phyloP scores from a whole-genome alignment of 2,113 vertebrate genomes.

The Callocephalon fimbriatum region DNA sequence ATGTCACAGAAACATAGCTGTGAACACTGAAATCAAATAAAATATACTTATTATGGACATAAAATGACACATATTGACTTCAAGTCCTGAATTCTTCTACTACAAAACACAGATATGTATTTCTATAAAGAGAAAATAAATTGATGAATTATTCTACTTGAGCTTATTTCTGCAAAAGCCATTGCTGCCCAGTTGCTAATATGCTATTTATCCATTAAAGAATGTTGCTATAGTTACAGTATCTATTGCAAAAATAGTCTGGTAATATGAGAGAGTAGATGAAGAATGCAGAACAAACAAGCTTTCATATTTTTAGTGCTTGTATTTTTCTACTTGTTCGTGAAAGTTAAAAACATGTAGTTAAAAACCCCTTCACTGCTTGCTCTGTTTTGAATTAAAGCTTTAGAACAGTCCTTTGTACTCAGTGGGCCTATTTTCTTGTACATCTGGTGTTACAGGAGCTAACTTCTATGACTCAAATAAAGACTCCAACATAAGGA shows the following conservation, averaged over 20 bases:
- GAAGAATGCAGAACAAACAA: conserved; percentile 46
- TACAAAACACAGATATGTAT: not conserved
- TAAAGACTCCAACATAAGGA: not conserved
- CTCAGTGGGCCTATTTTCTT: not conserved
- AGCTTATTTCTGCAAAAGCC: conserved; percentile 37
- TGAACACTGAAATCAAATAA: conserved; percentile 9
- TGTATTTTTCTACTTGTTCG: not conserved
- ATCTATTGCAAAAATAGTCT: conserved; percentile 60
- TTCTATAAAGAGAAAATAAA: not conserved
- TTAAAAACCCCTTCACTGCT: not conserved
- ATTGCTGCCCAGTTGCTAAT: conserved; percentile 7
- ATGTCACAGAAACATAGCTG: not conserved
- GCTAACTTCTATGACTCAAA: not conserved
- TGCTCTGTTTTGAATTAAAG: conserved; percentile 15
- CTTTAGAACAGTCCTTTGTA: not conserved
- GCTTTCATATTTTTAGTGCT: conserved; percentile 24
- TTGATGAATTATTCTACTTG: not conserved
- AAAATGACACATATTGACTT: not conserved
- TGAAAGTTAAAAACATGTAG: not conserved
- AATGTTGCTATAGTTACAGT: conserved; percentile 68
- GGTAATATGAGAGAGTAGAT: conserved; percentile 1
- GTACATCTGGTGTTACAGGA: not conserved
- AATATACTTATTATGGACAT: not conserved
- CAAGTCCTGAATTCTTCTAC: not conserved
- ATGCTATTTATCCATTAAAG: conserved; percentile 56